A percentile compares a stretch with the other conserved stretches of the same genome.
phyloP scores from a whole-genome alignment of 1,140 invertebrate species.

The Drosophila paulistorum region DNA sequence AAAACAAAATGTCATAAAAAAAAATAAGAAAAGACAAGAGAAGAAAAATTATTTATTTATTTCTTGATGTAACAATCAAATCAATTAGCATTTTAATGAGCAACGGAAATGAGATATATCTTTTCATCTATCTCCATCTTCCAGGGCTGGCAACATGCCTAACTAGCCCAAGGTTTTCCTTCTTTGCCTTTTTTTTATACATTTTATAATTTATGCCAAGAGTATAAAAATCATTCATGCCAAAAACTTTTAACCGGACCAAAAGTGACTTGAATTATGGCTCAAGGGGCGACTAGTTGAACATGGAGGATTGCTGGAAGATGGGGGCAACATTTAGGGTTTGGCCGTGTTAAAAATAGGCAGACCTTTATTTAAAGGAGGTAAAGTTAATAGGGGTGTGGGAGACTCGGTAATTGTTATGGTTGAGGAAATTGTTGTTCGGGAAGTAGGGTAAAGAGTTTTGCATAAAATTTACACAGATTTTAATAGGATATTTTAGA shows the following conservation, averaged over 20 bases:
- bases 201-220: slow-evolving; percentile 70
- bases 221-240: slow-evolving; percentile 60
- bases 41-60: slow-evolving; percentile 36
- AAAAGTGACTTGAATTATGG: slow-evolving; percentile 51
- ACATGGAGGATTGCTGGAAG: background rate
- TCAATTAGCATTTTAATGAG: slow-evolving; percentile 74
- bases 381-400: slow-evolving; percentile 8
- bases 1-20: slow-evolving; percentile 41
- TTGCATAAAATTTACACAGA: slow-evolving; percentile 72
- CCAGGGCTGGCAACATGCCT: slow-evolving; percentile 18
- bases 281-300: slow-evolving; percentile 12
- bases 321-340: slow-evolving; percentile 20
- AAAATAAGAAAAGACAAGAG: background rate
- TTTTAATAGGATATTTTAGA: slow-evolving; percentile 52
- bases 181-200: slow-evolving; percentile 20
- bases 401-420: slow-evolving; percentile 36
- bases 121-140: slow-evolving; percentile 31
- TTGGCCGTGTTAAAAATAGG: slow-evolving; percentile 44
- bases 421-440: slow-evolving; percentile 39
- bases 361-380: background rate
- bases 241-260: slow-evolving; percentile 54
- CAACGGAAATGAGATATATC: slow-evolving; percentile 60
- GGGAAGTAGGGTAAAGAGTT: slow-evolving; percentile 50
- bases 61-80: slow-evolving; percentile 57
- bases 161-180: slow-evolving; percentile 25